Evolutionary conservation across 1,140 invertebrate species (phyloP), one percentile per base, ranked within the genome.

Genomic region (Heliconius melpomene): DNA sequence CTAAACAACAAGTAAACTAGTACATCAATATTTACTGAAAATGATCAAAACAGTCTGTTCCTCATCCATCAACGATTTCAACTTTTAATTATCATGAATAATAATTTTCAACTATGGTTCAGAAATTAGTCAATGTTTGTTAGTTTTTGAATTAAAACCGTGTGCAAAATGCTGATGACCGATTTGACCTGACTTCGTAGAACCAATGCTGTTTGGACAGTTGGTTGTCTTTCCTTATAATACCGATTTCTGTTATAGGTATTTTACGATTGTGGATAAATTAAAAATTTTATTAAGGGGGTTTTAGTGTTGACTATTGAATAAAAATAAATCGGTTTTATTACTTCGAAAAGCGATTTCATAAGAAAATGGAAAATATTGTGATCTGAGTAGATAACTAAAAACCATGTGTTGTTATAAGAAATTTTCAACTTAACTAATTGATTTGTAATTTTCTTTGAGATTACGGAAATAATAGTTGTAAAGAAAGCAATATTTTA

Each of bases 151-250:
- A 29, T 66, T 66, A 66, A 66, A 50, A 50, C 72, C 72, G 72
- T 74, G 72, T 50, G 72, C 72, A 74, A 50, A 46, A 36, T 74
- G 36, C 72, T 32, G 72, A 74, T 29, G 72, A 74, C 38, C 38
- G 72, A 74, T 50, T 74, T 18, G 72, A 23, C 72, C 72, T 32
- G 46, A 26, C 50, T 74, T 50, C 40, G 26, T 50, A 20, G 38
- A 46, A n/a, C 52, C 52, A 32, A 29, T 18, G 7, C 13, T 74
- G 72, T 74, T 74, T 74, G 72, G 72, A 74, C 72, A 74, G 72
- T 74, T 74, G 72, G 72, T 29, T n/a, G 72, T 73, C 40, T 46
- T 26, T 46, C 20, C 72, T 73, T 29, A 73, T 29, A 73, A 20
- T 52, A 20, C 18, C 50, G 7, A 46, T 8, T 26, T 74, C 26